Conservation (phyloP, 2,888 invertebrate genomes). For the Trissonchulus sp. region DNA sequence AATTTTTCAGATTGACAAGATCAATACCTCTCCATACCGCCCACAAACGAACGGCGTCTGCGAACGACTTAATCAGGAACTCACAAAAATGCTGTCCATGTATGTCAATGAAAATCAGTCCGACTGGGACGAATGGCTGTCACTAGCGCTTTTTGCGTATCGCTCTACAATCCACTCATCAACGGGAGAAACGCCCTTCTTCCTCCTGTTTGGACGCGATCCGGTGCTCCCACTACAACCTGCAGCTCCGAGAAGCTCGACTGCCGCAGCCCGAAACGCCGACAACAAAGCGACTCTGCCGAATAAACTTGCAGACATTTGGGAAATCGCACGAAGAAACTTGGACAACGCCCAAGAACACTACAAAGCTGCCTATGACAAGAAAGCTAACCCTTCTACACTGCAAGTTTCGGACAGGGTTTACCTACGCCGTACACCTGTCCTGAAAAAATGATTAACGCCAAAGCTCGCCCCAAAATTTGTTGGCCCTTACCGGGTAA, state of each 20-base stretch:
- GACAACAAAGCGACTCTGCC: background rate
- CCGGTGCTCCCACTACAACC: too few species aligned
- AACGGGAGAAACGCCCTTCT: background rate
- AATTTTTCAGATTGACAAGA: background rate
- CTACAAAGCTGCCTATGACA: background rate
- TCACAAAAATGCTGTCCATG: background rate
- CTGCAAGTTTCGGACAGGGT: background rate
- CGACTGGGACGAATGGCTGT: background rate
- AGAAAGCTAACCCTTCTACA: background rate
- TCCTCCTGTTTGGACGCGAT: too few species aligned
- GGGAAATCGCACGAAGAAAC: background rate
- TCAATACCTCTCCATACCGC: conserved; percentile 19
- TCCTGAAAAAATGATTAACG: background rate
- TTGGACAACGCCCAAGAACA: background rate
- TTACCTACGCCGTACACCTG: background rate
- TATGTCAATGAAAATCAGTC: background rate
- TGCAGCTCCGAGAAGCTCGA: too few species aligned
- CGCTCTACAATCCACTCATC: background rate
- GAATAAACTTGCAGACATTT: background rate
- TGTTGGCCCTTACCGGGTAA: background rate
- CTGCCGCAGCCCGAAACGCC: too few species aligned
- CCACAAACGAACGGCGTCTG: conserved; percentile 17
- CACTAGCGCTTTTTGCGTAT: background rate
- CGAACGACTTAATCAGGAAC: conserved; percentile 8
- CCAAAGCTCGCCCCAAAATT: background rate